phyloP scores from a whole-genome alignment of 2,113 vertebrate genomes.

The Xenopus borealis region DNA sequence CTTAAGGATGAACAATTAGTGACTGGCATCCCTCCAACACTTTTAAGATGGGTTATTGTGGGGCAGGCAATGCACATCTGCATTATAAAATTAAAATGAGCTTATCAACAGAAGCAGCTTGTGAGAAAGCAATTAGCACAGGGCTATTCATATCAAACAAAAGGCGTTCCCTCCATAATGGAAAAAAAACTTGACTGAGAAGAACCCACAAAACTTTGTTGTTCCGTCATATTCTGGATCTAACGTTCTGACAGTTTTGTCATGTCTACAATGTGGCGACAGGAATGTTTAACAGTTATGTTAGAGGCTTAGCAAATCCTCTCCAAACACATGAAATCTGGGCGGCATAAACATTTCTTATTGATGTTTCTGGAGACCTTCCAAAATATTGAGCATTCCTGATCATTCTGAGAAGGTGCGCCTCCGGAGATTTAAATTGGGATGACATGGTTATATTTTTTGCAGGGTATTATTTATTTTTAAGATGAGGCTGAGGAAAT shows the following conservation, averaged over 20 bases:
- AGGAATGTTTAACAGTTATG: conserved; percentile 7
- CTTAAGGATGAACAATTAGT: conserved; percentile 57
- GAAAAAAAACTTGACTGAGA: neutral
- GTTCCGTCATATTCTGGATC: neutral
- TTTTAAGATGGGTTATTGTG: conserved; percentile 55
- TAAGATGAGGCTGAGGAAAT: too few relatives aligned
- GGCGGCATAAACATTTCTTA: too few relatives aligned
- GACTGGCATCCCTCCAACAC: conserved; percentile 56
- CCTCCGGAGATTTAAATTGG: too few relatives aligned
- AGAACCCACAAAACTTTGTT: conserved; percentile 8
- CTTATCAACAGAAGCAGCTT: conserved; percentile 63
- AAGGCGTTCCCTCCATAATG: neutral
- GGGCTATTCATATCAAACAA: conserved; percentile 48
- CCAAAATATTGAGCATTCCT: neutral
- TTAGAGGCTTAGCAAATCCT: neutral
- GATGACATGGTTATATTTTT: too few relatives aligned
- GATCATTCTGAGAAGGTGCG: neutral
- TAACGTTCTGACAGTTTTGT: neutral
- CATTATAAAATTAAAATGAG: conserved; percentile 56
- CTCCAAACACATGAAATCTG: too few relatives aligned
- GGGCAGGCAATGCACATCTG: conserved; percentile 50
- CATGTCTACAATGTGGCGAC: conserved; percentile 16
- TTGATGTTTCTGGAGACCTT: neutral
- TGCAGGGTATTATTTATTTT: too few relatives aligned
- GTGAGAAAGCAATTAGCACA: conserved; percentile 47